A percentile compares a stretch with the other conserved stretches of the same genome.
phyloP scores from a whole-genome alignment of 1,140 invertebrate genomes.

The Tetragonula clypearis region DNA sequence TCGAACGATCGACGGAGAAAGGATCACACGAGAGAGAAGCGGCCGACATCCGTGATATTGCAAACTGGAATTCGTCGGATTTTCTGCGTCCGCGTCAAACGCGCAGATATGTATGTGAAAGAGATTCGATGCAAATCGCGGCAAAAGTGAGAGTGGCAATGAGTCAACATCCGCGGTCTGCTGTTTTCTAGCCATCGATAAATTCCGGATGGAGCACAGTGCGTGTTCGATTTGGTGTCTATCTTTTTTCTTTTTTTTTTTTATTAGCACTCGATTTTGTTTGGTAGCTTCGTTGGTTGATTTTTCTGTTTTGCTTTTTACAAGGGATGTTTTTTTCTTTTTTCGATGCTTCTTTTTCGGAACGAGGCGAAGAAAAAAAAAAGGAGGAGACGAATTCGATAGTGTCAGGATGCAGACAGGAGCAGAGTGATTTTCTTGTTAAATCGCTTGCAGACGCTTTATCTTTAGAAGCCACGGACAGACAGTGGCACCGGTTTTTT shows the following conservation, averaged over 20 bases:
- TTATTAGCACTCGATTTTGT: too few relatives aligned
- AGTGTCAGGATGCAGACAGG: constrained; percentile 28
- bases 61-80: neutral
- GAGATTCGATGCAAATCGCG: constrained; percentile 44
- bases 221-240: neutral
- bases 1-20: neutral
- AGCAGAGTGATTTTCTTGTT: constrained; percentile 44
- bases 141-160: constrained; percentile 53
- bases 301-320: too few relatives aligned
- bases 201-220: neutral
- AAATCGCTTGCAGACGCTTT: constrained; percentile 73
- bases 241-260: neutral
- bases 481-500: constrained; percentile 66
- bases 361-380: neutral
- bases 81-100: neutral
- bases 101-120: constrained; percentile 25
- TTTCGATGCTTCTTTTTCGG: neutral
- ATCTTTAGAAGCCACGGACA: constrained; percentile 77
- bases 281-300: neutral
- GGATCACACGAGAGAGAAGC: neutral
- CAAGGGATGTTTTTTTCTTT: too few relatives aligned
- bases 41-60: neutral
- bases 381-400: constrained; percentile 12
- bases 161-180: constrained; percentile 45
- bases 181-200: constrained; percentile 27